Evolutionary conservation across 2,113 vertebrate genomes (phyloP).

Genomic region (Terrapene triunguis): DNA sequence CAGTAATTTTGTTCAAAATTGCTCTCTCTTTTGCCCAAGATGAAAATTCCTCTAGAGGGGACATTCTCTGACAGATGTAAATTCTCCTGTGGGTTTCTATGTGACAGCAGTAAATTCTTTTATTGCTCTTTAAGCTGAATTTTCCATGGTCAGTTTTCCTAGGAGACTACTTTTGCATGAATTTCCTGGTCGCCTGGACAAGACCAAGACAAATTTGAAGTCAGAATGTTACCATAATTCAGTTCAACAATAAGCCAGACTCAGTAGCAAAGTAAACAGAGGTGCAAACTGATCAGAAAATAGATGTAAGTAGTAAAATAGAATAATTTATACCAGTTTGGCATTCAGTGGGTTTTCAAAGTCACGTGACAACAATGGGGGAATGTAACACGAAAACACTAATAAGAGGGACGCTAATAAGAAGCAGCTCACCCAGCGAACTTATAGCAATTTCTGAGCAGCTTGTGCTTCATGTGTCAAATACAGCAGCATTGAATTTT

Average conservation of each 20-base stretch:
- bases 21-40: neutral
- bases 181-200: neutral
- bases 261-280: neutral
- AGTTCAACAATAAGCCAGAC: neutral
- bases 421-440: neutral
- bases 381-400: neutral
- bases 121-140: conserved; percentile 66
- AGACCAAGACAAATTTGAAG: conserved; percentile 61
- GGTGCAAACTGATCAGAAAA: neutral
- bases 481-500: neutral
- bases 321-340: neutral
- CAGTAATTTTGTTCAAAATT: neutral
- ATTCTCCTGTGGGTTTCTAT: conserved; percentile 36
- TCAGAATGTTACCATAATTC: conserved; percentile 42
- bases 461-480: neutral
- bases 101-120: conserved; percentile 53
- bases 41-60: neutral
- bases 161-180: conserved; percentile 52
- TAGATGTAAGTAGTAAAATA: neutral
- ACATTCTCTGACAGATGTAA: neutral
- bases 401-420: neutral
- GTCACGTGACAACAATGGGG: neutral
- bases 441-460: neutral
- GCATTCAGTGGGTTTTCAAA: neutral
- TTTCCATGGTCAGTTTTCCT: conserved; percentile 65